Percentiles rank a stretch among this genome's conserved stretches.
phyloP scores from a whole-genome alignment of 64 coral and sea anemone genomes.

The Cladopsammia gracilis region DNA sequence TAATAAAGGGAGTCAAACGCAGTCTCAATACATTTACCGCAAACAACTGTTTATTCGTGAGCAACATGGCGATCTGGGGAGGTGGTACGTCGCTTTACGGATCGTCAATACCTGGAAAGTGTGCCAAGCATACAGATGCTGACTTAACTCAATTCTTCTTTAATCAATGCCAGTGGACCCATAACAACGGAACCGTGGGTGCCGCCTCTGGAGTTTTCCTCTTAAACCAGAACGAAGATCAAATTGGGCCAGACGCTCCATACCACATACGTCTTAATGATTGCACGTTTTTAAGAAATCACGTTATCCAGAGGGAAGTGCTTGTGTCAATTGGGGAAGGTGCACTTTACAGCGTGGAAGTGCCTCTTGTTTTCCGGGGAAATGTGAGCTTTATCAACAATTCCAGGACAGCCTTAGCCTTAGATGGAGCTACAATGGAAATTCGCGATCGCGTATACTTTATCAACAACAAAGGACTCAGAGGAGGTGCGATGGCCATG shows the following conservation, averaged over 20 bases:
- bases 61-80: constrained; percentile 82
- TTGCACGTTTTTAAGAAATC: constrained; percentile 63
- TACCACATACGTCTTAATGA: constrained; percentile 65
- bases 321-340: constrained; percentile 81
- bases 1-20: constrained; percentile 7
- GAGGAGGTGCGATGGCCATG: constrained; percentile 90
- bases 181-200: constrained; percentile 81
- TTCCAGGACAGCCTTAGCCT: constrained; percentile 77
- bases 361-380: constrained; percentile 78
- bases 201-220: constrained; percentile 79
- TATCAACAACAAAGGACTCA: constrained; percentile 74
- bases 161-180: constrained; percentile 45
- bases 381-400: constrained; percentile 80
- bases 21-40: constrained; percentile 23
- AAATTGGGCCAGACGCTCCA: constrained; percentile 66
- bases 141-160: constrained; percentile 57
- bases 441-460: constrained; percentile 81
- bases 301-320: constrained; percentile 40
- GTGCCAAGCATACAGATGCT: background rate
- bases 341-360: constrained; percentile 85
- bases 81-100: constrained; percentile 71
- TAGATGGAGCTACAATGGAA: constrained; percentile 82
- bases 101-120: constrained; percentile 58
- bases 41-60: constrained; percentile 54
- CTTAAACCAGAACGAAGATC: constrained; percentile 79